These are phyloP conservation scores for Polypedilum vanderplanki DNA, from an alignment of 1,140 invertebrate species.

Conservation along the genomic window DNA sequence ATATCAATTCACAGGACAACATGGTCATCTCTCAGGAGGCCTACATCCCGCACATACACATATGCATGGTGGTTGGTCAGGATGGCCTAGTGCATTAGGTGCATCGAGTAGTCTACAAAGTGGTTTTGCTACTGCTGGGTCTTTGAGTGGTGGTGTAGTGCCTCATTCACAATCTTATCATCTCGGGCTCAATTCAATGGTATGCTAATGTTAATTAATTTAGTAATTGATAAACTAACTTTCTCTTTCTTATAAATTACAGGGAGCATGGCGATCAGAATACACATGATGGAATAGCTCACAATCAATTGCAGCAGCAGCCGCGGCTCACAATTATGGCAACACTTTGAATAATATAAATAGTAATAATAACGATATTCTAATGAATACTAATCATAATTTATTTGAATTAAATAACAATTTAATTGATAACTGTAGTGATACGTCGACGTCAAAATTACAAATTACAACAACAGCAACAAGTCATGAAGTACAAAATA, in stretches of 20 bases:
- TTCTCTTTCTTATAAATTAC: constrained; percentile 18
- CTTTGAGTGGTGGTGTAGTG: constrained; percentile 42
- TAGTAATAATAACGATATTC: constrained; percentile 38
- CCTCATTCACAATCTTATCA: constrained; percentile 44
- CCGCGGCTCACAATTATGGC: constrained; percentile 21
- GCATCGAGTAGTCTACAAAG: constrained; percentile 43
- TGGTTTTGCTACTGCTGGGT: constrained; percentile 43
- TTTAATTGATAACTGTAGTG: constrained; percentile 29
- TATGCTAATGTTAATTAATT: constrained; percentile 34
- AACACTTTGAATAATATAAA: constrained; percentile 40
- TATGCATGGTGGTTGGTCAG: constrained; percentile 44
- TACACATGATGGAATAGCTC: constrained; percentile 45
- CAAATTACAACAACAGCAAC: constrained; percentile 27
- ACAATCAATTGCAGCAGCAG: constrained; percentile 21
- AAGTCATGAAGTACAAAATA: constrained; percentile 28
- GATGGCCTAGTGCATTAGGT: constrained; percentile 41
- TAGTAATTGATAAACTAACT: background rate
- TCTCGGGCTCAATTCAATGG: constrained; percentile 43
- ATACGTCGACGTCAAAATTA: constrained; percentile 21
- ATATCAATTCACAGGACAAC: constrained; percentile 40
- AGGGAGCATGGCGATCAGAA: constrained; percentile 44
- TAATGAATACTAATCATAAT: constrained; percentile 34
- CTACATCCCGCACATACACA: constrained; percentile 45
- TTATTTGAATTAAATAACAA: constrained; percentile 29
- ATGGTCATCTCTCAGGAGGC: constrained; percentile 44